These are phyloP conservation scores for Anas flavirostris DNA, from an alignment of 2,797 vertebrate genomes.

Conservation along the genomic window DNA sequence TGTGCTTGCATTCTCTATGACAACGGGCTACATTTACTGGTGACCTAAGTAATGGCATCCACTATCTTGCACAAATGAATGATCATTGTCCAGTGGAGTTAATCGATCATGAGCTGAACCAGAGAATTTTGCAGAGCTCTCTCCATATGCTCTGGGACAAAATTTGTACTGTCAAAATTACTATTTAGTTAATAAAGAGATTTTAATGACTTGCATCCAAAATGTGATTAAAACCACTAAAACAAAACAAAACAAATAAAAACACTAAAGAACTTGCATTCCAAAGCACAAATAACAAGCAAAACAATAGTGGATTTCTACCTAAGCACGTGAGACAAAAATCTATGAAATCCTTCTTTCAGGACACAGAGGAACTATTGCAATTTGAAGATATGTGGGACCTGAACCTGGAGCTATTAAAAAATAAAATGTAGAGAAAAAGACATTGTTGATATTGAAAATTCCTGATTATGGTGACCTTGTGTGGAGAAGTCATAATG, in stretches of 20 bases:
- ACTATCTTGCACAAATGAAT: not conserved
- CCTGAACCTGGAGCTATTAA: not conserved
- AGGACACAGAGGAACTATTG: not conserved
- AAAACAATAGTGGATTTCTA: not conserved
- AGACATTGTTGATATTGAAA: not conserved
- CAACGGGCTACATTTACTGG: not conserved
- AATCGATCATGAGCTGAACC: rapidly evolving
- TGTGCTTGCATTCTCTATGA: not conserved
- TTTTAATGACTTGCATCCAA: not conserved
- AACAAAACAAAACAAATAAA: not conserved
- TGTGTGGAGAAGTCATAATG: not conserved
- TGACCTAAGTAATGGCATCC: not conserved
- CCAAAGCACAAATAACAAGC: not conserved
- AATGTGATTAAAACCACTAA: not conserved
- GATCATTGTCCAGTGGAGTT: not conserved
- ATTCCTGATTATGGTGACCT: not conserved
- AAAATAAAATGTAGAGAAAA: not conserved
- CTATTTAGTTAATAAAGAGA: not conserved
- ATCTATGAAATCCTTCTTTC: not conserved
- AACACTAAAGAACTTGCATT: not conserved
- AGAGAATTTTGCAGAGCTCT: not conserved
- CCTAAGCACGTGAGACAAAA: not conserved
- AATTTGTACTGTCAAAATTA: not conserved
- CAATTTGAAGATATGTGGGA: not conserved
- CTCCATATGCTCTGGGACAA: rapidly evolving